A percentile compares a stretch with the other conserved stretches of the same genome.
Conservation (phyloP, 2,113 vertebrate species). For the Chloroceryle aenea region DNA sequence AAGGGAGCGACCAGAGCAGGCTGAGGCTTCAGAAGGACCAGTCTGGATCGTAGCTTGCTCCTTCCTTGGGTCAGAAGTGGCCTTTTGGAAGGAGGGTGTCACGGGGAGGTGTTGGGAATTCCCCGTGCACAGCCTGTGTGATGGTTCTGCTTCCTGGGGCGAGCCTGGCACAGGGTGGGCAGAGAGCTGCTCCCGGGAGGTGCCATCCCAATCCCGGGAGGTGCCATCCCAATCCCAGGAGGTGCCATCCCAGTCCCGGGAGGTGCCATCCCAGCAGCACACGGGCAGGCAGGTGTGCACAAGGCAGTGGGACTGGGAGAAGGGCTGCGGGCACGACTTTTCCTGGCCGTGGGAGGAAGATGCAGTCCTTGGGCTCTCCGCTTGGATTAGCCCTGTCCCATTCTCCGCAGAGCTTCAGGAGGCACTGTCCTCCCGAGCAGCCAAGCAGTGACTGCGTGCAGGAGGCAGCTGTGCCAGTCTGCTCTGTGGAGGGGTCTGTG, state of each 20-base stretch:
- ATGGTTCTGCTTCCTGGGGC: neutral
- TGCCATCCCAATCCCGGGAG: too few species aligned
- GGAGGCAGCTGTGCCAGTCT: neutral
- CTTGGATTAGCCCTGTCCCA: neutral
- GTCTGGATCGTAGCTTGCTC: neutral
- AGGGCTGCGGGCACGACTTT: neutral
- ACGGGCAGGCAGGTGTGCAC: rapidly evolving
- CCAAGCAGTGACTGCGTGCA: neutral
- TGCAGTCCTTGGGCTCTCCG: neutral
- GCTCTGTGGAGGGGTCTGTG: rapidly evolving
- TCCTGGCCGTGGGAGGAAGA: neutral
- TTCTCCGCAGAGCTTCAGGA: neutral
- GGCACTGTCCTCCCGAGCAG: neutral
- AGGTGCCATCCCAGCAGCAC: neutral
- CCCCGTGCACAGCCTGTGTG: rapidly evolving
- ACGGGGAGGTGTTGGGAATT: neutral
- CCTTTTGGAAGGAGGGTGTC: neutral
- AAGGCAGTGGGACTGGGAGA: neutral
- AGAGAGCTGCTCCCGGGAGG: neutral
- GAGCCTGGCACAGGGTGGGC: neutral
- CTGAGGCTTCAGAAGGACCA: rapidly evolving
- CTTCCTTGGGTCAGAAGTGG: neutral
- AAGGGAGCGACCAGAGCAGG: neutral
- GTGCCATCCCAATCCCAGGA: too few species aligned
- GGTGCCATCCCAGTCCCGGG: neutral